Evolutionary conservation across 2,888 invertebrate genomes (phyloP), one percentile per base, ranked within the genome.

Genomic region (Dicranocentrus wangi): DNA sequence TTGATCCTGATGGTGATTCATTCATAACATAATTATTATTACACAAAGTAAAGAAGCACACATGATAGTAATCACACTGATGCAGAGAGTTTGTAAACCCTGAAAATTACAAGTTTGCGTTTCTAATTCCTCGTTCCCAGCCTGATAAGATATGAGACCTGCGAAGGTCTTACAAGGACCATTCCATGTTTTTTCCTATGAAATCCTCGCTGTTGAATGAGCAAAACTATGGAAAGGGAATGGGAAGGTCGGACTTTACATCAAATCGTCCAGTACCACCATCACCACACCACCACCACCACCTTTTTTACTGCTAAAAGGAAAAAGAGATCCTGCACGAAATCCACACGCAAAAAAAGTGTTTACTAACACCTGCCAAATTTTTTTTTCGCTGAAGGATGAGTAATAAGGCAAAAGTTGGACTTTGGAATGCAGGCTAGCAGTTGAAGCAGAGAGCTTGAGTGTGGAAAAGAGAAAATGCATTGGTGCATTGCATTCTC

Each of bases 281-380:
- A n/a, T n/a, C n/a, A n/a, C n/a, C n/a, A n/a, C n/a, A n/a, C n/a
- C n/a, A n/a, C n/a, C n/a, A n/a, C n/a, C n/a, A n/a, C n/a, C n/a
- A n/a, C n/a, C n/a, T n/a, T n/a, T n/a, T n/a, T n/a, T n/a, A n/a
- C n/a, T n/a, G n/a, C n/a, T n/a, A n/a, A n/a, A n/a, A n/a, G n/a
- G n/a, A n/a, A n/a, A n/a, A n/a, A n/a, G n/a, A n/a, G n/a, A n/a
- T n/a, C n/a, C n/a, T 17, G 19, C 7, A 17, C 17, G 7, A 51
- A 19, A 19, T 51, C 19, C 19, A 51, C 8, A 17, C 17, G 51
- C n/a, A 51, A 23, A 53, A 55, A 55, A 55, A 47, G n/a, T 55
- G 55, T 55, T 55, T 55, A 55, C 55, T 13, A 55, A 55, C 55
- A 55, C 55, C 55, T 55, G 55, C 55, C 55, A 55, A 23, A 55